Evolutionary conservation across 2,113 vertebrate genomes (phyloP).

Genomic region (Apeltes quadracus): DNA sequence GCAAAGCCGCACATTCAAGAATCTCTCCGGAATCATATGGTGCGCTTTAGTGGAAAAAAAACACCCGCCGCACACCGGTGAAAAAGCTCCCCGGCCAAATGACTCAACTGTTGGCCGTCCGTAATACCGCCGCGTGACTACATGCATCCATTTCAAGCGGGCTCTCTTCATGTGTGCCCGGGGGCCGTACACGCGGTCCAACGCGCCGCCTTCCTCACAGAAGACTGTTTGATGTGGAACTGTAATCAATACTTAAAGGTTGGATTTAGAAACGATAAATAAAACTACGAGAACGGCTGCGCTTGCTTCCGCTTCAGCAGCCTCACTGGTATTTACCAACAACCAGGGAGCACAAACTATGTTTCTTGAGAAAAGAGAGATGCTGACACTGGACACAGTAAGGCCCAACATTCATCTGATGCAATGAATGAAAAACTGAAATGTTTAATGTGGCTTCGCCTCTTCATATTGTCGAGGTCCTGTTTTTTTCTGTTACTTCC

Average conservation of each 20-base stretch:
- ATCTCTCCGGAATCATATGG: constrained; percentile 30
- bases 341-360: background rate
- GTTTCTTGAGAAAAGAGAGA: background rate
- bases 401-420: background rate
- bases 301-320: constrained; percentile 37
- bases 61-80: constrained; percentile 23
- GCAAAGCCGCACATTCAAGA: constrained; percentile 7
- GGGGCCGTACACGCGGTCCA: constrained; percentile 66
- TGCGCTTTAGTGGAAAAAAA: constrained; percentile 25
- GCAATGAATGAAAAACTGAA: background rate
- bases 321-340: constrained; percentile 2
- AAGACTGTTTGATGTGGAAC: constrained; percentile 73
- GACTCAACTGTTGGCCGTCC: constrained; percentile 63
- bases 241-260: constrained; percentile 78
- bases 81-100: constrained; percentile 61
- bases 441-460: background rate
- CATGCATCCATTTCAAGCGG: constrained; percentile 68
- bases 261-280: constrained; percentile 74
- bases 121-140: constrained; percentile 58
- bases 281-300: constrained; percentile 55
- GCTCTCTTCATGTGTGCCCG: constrained; percentile 59
- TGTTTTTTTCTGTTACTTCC: background rate
- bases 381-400: background rate
- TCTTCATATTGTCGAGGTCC: background rate
- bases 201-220: constrained; percentile 66